phyloP scores from a whole-genome alignment of 2,888 invertebrate species.

The Heliconius erato region DNA sequence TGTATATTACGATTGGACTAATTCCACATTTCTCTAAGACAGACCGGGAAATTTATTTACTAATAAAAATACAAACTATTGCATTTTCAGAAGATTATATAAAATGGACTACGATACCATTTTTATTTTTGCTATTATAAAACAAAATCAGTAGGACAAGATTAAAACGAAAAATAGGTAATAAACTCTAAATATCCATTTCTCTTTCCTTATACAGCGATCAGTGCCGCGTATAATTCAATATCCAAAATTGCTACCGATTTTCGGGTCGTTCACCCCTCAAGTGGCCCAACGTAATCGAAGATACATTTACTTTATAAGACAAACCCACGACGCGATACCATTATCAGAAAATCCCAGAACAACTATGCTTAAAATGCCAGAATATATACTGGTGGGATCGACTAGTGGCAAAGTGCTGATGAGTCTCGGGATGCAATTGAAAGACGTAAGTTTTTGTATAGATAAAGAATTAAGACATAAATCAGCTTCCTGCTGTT shows the following conservation, averaged over 20 bases:
- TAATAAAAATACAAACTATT: no score
- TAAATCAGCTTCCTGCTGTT: no score
- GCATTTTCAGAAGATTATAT: no score
- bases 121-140: no score
- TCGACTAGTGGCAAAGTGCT: constrained; percentile 88
- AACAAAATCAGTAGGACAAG: no score
- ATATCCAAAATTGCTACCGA: constrained; percentile 89
- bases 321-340: constrained; percentile 84
- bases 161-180: no score
- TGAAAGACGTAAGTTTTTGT: constrained; percentile 66
- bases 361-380: constrained; percentile 87
- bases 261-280: constrained; percentile 87
- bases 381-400: constrained; percentile 89
- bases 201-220: constrained; percentile 78
- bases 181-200: not conserved
- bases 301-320: constrained; percentile 90
- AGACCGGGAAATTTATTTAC: no score
- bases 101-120: no score
- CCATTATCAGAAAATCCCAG: constrained; percentile 74
- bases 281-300: constrained; percentile 80
- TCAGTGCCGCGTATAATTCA: constrained; percentile 89
- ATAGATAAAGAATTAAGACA: not conserved
- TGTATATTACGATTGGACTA: no score
- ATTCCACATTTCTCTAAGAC: no score
- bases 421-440: constrained; percentile 66